Base-by-base conservation (phyloP, 1,140 invertebrate species). In the Drosophila sproati region DNA sequence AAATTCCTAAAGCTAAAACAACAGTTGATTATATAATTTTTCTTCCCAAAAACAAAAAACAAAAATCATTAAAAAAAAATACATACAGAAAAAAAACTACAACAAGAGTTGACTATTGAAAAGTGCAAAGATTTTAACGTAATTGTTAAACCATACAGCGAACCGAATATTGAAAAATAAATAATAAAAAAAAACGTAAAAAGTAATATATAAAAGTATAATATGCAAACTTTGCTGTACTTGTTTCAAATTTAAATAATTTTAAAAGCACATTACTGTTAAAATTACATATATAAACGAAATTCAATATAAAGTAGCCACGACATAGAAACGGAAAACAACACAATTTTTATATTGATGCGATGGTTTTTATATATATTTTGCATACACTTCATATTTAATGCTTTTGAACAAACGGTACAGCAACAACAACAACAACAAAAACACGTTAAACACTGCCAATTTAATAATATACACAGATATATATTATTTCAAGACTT, bases 111-210 rank as follows among this genome's bases (percentile, higher is more conserved):
- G 82, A 87, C 85, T 88, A 88, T 88, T 88, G 85, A 88, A 88
- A 87, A 88, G 83, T 88, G 83, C 83, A 88, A 88, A 88, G 83
- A 88, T 82, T 82, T 82, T 82, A 88, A 88, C 85, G 73, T 83
- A 88, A 88, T 89, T 88, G 83, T 88, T 88, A 88, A 88, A 89
- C 83, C 85, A 89, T 88, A 88, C 83, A 88, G 83, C 83, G 83
- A 88, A 88, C 52, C 56, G 43, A 77, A 67, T 29, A 82, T 81
- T 78, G 73, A 80, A 68, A 69, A 47, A 61, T 57, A 52, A 55
- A 20, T 43, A 37, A 47, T 41, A 64, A 57, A 20, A 12, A 50
- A 61, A 69, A 67, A 82, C 37, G 55, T 63, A 67, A 57, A 52
- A 61, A 45, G 35, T 52, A 12, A 12, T 12, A 12, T 12, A 67